phyloP scores from a whole-genome alignment of 2,797 vertebrate genomes.

The Sebastes diaconus region DNA sequence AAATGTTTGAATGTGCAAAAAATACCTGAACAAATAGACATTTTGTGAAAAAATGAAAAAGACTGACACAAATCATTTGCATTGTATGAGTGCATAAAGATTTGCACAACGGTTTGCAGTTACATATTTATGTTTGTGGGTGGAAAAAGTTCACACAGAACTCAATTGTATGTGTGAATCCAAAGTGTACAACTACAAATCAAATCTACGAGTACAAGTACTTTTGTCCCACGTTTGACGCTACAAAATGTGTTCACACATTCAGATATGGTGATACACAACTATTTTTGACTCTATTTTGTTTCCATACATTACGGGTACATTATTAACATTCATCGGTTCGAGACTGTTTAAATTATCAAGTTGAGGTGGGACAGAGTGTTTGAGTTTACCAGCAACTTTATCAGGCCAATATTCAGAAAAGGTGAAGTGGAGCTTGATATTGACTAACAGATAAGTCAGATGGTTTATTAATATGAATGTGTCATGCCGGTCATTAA shows the following conservation, averaged over 20 bases:
- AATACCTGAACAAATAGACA: neutral
- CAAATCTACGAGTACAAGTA: neutral
- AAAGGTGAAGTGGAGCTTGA: neutral
- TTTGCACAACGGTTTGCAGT: neutral
- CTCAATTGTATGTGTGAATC: neutral
- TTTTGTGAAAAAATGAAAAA: neutral
- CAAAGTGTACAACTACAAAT: neutral
- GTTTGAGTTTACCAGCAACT: neutral
- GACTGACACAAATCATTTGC: neutral
- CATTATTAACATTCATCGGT: neutral
- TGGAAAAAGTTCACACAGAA: neutral
- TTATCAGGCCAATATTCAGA: neutral
- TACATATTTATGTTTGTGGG: neutral
- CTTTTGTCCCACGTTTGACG: neutral
- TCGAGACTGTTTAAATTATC: neutral
- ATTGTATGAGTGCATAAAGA: neutral
- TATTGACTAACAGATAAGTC: neutral
- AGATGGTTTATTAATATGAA: neutral
- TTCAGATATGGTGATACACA: neutral
- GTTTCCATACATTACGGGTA: neutral
- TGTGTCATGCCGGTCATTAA: neutral
- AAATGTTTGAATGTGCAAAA: neutral
- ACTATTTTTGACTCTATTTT: neutral
- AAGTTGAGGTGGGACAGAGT: neutral
- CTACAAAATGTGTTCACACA: neutral